phyloP scores from a whole-genome alignment of 2,888 invertebrate genomes.

The Gymnoscelis rufifasciata region DNA sequence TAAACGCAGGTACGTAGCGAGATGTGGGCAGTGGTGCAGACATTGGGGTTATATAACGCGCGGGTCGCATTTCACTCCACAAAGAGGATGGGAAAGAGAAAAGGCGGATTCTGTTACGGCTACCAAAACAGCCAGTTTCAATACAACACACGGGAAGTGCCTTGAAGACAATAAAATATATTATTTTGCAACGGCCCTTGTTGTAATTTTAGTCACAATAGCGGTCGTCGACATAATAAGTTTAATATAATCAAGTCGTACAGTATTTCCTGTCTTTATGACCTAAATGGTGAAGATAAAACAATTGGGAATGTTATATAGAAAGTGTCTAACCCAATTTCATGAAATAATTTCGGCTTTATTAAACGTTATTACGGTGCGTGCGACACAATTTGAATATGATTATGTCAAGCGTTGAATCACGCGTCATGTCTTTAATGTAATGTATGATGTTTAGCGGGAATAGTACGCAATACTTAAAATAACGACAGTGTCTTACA shows the following conservation, averaged over 20 bases:
- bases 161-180: neutral
- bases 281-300: neutral
- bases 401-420: slow-evolving; percentile 13
- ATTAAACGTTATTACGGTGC: slow-evolving; percentile 15
- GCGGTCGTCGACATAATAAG: too few relatives aligned
- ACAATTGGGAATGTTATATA: neutral
- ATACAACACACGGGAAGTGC: slow-evolving; percentile 2
- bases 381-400: slow-evolving; percentile 15
- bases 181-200: too few relatives aligned
- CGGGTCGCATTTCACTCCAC: slow-evolving; percentile 24
- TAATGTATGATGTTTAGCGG: too few relatives aligned
- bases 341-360: slow-evolving; percentile 16
- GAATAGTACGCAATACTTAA: too few relatives aligned
- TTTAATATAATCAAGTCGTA: too few relatives aligned
- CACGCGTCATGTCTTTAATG: neutral
- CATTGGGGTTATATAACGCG: slow-evolving; percentile 22
- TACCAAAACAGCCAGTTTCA: slow-evolving; percentile 13
- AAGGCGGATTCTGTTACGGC: slow-evolving; percentile 22
- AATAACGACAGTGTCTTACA: too few relatives aligned
- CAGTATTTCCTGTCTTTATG: too few relatives aligned
- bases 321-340: slow-evolving; percentile 23
- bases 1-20: slow-evolving; percentile 11
- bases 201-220: too few relatives aligned
- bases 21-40: slow-evolving; percentile 21
- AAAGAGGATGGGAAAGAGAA: slow-evolving; percentile 27